Evolutionary conservation across 2,888 invertebrate species (phyloP).

Genomic region (Pegoplata infirma): DNA sequence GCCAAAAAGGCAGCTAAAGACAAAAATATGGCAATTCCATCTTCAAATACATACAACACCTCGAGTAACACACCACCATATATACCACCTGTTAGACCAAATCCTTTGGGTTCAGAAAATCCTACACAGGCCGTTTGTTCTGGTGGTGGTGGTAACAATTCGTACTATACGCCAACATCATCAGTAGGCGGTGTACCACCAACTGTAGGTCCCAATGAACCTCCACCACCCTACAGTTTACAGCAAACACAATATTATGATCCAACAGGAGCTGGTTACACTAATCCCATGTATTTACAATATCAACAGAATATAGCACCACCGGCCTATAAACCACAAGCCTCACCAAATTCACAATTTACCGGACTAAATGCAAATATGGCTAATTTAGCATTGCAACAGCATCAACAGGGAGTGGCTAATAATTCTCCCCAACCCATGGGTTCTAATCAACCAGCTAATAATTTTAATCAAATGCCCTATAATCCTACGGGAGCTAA

Average conservation of each 20-base stretch:
- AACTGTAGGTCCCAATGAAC: conserved; percentile 72
- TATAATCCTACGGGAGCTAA: conserved; percentile 38
- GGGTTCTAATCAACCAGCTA: background rate
- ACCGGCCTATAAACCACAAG: conserved; percentile 74
- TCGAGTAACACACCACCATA: conserved; percentile 61
- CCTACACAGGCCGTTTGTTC: conserved; percentile 74
- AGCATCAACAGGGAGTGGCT: conserved; percentile 24
- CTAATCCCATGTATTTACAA: conserved; percentile 76
- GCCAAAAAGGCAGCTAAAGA: conserved; percentile 76
- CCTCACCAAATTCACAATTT: conserved; percentile 71
- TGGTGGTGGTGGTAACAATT: conserved; percentile 35
- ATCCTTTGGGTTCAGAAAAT: conserved; percentile 85
- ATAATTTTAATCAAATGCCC: conserved; percentile 31
- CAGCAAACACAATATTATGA: conserved; percentile 74
- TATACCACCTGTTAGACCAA: conserved; percentile 83
- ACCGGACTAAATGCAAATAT: conserved; percentile 68
- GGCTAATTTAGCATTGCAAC: conserved; percentile 67
- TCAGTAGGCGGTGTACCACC: conserved; percentile 41
- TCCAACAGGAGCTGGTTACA: conserved; percentile 71
- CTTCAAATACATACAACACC: background rate
- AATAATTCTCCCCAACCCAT: no score
- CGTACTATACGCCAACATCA: conserved; percentile 46
- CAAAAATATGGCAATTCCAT: conserved; percentile 67
- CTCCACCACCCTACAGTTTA: conserved; percentile 74
- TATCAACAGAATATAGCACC: conserved; percentile 74